phyloP scores from a whole-genome alignment of 37 sponge, comb jelly and placozoan genomes.

The Eunapius fragilis region DNA sequence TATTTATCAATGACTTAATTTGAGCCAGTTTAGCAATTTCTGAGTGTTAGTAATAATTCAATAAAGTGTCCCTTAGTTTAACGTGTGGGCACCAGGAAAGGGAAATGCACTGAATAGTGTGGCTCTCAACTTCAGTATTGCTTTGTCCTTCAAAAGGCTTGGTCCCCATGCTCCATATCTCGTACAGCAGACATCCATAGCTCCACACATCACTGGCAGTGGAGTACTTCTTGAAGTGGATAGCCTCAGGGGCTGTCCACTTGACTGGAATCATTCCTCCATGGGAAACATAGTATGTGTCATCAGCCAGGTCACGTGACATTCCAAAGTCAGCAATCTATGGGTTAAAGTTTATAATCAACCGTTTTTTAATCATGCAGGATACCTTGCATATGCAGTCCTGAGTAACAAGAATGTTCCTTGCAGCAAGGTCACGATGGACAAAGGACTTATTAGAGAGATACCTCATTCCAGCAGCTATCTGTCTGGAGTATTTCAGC shows the following conservation, averaged over 20 bases:
- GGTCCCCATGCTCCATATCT: constrained; percentile 21
- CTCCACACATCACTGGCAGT: not conserved
- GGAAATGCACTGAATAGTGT: too few species aligned
- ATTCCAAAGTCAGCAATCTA: constrained; percentile 34
- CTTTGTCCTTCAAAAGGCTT: constrained; percentile 7
- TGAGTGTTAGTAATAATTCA: too few species aligned
- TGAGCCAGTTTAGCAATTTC: too few species aligned
- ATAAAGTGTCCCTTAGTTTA: too few species aligned
- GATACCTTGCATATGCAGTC: not conserved
- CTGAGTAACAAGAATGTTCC: not conserved
- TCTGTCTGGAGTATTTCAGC: not conserved
- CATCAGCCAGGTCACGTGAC: constrained; percentile 8
- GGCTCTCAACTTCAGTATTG: not conserved
- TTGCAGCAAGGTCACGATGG: not conserved
- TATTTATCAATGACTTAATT: too few species aligned
- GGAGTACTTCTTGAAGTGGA: not conserved
- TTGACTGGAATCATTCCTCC: constrained; percentile 5
- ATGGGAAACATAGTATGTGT: not conserved
- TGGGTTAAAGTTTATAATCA: not conserved
- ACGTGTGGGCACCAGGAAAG: too few species aligned
- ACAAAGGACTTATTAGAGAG: not conserved
- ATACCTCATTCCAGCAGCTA: not conserved
- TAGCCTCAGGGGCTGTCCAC: constrained; percentile 34
- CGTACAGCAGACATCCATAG: constrained; percentile 7
- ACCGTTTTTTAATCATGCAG: not conserved